These are phyloP conservation scores for Pocillopora damicornis DNA, from an alignment of 64 coral and sea anemone genomes.

Conservation along the genomic window DNA sequence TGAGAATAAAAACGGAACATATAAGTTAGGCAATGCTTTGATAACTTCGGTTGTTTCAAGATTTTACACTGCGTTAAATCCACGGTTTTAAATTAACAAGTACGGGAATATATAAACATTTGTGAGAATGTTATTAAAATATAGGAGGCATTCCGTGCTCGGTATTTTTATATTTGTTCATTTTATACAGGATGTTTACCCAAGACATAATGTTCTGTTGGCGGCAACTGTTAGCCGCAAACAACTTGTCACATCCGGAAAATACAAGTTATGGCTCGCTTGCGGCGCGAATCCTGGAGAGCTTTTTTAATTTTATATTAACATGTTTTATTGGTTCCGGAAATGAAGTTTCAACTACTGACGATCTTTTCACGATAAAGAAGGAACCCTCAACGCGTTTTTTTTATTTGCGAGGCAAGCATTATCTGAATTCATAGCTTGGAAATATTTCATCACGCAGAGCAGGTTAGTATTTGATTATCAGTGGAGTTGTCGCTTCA, in stretches of 20 bases:
- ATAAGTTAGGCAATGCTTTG: no score
- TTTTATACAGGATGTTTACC: not conserved
- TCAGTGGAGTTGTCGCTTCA: no score
- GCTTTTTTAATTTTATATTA: not conserved
- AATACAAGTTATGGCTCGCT: not conserved
- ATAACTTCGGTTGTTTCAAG: no score
- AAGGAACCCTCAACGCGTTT: not conserved
- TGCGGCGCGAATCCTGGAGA: not conserved
- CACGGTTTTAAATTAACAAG: no score
- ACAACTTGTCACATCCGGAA: not conserved
- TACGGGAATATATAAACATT: no score
- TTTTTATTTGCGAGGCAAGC: not conserved
- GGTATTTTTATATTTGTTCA: not conserved
- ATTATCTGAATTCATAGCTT: no score
- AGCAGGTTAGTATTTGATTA: no score
- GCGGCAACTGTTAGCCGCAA: not conserved
- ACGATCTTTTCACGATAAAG: not conserved
- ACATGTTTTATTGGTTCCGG: not conserved
- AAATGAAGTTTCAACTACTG: conserved; percentile 2
- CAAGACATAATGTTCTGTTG: not conserved
- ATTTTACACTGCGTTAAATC: no score
- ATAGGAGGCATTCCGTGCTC: no score
- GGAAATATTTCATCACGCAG: no score
- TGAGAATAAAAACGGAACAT: no score
- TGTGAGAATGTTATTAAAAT: no score